Base-by-base conservation (phyloP, 30 jellyfish, hydroid and myxozoan species). In the Hydractinia symbiolongicarpus region DNA sequence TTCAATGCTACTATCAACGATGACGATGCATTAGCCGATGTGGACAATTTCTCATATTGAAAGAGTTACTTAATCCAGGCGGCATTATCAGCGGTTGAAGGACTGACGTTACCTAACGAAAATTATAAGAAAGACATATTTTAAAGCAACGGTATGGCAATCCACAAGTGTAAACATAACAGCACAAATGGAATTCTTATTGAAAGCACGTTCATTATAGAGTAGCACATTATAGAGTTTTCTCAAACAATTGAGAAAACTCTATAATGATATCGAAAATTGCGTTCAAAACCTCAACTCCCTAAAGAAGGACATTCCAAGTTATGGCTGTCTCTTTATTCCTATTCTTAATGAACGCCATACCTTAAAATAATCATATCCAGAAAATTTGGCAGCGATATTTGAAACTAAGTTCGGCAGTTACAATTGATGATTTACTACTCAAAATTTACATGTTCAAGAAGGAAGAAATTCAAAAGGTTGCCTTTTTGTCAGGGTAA, bases 231-330 rank as follows among this genome's bases (percentile, higher is more conserved):
- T n/a, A n/a, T n/a, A n/a, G n/a, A n/a, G n/a, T n/a, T n/a, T n/a
- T n/a, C n/a, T n/a, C n/a, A n/a, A 76, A 58, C 77, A 55, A 50
- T 76, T 76, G 78, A 76, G 84, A 82, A 76, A 13, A 58, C 78
- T 17, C 8, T 6, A 52, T 58, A 76, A 19, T 9, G 84, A 76
- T 5, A 55, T 55, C 9, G 84, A 76, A 10, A 76, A 16, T 13
- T 76, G 84, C 50, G 54, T 50, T 52, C 53, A 78, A 52, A 76
- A 50, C 55, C 78, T 50, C 21, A 50, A 50, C 15, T 9, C 21
- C 9, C 19, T 76, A 16, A 52, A 55, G 15, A 16, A 4, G 78
- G 84, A 50, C 49, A 76, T 55, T 51, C 16, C 13, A 10, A 68
- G 50, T 10, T 68, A 68, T 68, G 53, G 78, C 13, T 11, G 78